Evolutionary conservation across 1,140 invertebrate genomes (phyloP), one percentile per base, ranked within the genome.

Genomic region (Leptinotarsa defecta): DNA sequence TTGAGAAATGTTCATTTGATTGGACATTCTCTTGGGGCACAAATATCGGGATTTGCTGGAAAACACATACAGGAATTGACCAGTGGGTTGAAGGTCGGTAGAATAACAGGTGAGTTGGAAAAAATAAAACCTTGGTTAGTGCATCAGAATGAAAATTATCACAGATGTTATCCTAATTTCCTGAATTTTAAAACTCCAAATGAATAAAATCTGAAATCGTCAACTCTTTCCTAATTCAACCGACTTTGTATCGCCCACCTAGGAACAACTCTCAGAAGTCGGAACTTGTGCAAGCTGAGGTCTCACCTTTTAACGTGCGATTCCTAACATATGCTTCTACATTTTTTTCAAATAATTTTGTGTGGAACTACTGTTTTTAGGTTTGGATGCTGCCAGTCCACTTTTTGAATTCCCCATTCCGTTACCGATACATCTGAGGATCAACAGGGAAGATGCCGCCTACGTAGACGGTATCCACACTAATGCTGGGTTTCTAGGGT

Each of bases 401-500:
- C 48, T 81, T 13, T 83, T 81, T 52, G 79, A 81, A 68, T 76
- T 72, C 22, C 78, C 80, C 17, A 68, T 77, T 13, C 71, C 73
- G 19, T 43, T 67, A 49, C 68, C 70, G 13, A 27, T 34, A 3
- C 13, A 62, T 13, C n/a, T 73, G 22, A 72, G 85, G 76, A 79
- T 88, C 22, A 78, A 78, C 3, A 61, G 19, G 1, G 87, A 87
- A 0, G 95, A 97, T 84, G 96, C 96, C 0, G 81, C 87, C 6
- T 96, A 96, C 83, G 96, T 98, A 4, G 96, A 98, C 84, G 91
- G 96, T 8, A 93, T 97, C 73, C 96, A 98, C 82, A 95, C 95
- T 0, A 94, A 96, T 83, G 94, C 92, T 0, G 94, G 94, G 0
- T 83, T 91, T 0, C 89, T 95, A 68, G 94, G 95, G 0, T 92